phyloP scores from a whole-genome alignment of 2,797 vertebrate genomes.

The Brachyalestes nurse region DNA sequence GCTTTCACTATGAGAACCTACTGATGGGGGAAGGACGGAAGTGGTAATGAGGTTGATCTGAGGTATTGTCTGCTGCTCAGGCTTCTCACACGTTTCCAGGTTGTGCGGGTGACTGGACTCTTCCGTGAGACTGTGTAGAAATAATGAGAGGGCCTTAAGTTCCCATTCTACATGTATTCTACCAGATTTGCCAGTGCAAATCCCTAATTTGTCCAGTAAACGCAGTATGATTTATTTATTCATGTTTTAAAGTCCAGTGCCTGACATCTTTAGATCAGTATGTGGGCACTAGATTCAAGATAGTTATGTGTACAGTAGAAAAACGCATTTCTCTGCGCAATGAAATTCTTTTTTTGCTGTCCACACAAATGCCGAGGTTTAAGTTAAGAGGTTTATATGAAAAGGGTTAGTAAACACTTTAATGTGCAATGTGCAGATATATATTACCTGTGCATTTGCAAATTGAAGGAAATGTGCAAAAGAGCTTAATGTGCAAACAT shows the following conservation, averaged over 20 bases:
- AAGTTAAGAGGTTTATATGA: too few relatives aligned
- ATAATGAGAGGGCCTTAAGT: constrained; percentile 4
- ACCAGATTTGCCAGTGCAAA: too few relatives aligned
- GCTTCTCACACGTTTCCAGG: constrained; percentile 28
- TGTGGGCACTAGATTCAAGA: background rate
- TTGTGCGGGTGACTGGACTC: constrained; percentile 23
- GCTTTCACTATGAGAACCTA: constrained; percentile 65
- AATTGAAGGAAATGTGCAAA: too few relatives aligned
- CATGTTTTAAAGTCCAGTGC: background rate
- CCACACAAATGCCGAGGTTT: too few relatives aligned
- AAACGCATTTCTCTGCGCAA: too few relatives aligned
- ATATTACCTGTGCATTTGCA: too few relatives aligned
- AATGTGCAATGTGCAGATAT: too few relatives aligned
- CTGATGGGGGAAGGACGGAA: constrained; percentile 55
- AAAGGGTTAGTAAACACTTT: too few relatives aligned
- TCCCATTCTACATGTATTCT: background rate
- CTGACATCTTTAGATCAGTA: background rate
- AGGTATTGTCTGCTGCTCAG: constrained; percentile 81
- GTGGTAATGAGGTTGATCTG: constrained; percentile 86
- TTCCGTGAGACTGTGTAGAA: constrained; percentile 64
- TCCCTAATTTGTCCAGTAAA: background rate
- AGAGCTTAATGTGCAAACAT: too few relatives aligned
- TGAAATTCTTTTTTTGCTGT: too few relatives aligned
- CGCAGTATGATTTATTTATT: background rate
- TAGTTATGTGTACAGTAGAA: too few relatives aligned